phyloP scores from a whole-genome alignment of 2,113 vertebrate species.

The Stictonetta naevosa region DNA sequence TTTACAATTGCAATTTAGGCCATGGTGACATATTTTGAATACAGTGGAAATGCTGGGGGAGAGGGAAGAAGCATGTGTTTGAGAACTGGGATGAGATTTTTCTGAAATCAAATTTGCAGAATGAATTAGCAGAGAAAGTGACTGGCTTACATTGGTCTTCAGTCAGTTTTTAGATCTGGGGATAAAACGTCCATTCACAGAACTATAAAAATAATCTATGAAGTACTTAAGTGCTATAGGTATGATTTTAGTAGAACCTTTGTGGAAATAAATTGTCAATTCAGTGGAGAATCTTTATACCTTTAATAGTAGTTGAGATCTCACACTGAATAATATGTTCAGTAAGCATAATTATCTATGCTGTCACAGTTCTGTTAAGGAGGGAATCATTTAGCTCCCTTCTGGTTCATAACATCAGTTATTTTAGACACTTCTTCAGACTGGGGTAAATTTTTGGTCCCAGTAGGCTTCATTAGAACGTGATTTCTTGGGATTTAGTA shows the following conservation, averaged over 20 bases:
- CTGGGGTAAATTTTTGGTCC: not conserved
- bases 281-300: not conserved
- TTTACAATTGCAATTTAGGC: not conserved
- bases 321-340: not conserved
- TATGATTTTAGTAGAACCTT: not conserved
- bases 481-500: not conserved
- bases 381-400: not conserved
- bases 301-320: not conserved
- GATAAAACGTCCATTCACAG: not conserved
- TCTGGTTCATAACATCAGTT: not conserved
- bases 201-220: not conserved
- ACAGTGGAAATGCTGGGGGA: not conserved
- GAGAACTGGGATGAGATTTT: not conserved
- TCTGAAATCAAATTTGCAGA: not conserved
- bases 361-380: not conserved
- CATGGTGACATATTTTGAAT: not conserved
- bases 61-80: not conserved
- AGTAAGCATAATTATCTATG: not conserved
- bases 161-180: rapidly evolving
- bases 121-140: not conserved
- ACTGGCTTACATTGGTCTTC: not conserved
- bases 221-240: not conserved
- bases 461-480: not conserved
- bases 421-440: not conserved
- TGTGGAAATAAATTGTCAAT: not conserved